Evolutionary conservation across 2,888 invertebrate species (phyloP).

Genomic region (Beris morrisii): DNA sequence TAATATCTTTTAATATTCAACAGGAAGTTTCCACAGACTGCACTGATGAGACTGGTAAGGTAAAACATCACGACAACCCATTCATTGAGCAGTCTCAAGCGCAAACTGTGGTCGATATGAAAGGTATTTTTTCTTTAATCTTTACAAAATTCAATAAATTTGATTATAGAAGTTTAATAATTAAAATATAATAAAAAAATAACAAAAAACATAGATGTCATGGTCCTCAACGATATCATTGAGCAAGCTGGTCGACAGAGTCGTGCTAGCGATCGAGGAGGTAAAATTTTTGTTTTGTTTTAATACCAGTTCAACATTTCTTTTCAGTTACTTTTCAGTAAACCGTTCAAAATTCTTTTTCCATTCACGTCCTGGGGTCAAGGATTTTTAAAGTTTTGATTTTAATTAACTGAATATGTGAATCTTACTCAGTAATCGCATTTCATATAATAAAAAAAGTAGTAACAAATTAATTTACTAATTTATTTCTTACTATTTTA

Average conservation of each 20-base stretch:
- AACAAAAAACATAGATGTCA: constrained; percentile 73
- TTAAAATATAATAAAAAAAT: constrained; percentile 16
- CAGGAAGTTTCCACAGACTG: constrained; percentile 81
- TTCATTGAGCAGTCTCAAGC: constrained; percentile 86
- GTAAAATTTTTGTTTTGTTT: constrained; percentile 61
- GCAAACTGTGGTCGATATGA: constrained; percentile 91
- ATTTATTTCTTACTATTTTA: no score
- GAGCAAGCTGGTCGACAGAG: constrained; percentile 91
- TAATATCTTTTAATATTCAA: constrained; percentile 35
- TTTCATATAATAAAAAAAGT: no score
- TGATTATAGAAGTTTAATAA: constrained; percentile 11
- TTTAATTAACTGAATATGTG: no score
- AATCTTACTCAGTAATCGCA: no score
- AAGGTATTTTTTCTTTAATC: constrained; percentile 63
- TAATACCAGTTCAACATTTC: constrained; percentile 42
- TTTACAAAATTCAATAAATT: not conserved
- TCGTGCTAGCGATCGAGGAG: constrained; percentile 83
- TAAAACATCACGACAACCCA: constrained; percentile 86
- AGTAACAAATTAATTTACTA: no score
- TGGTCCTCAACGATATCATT: constrained; percentile 95
- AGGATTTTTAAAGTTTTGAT: no score
- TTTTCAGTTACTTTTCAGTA: constrained; percentile 36
- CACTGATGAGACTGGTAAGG: constrained; percentile 78
- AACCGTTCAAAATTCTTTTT: no score
- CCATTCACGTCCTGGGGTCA: no score